Conservation (phyloP, 1,140 invertebrate species). For the Papilio glaucus region DNA sequence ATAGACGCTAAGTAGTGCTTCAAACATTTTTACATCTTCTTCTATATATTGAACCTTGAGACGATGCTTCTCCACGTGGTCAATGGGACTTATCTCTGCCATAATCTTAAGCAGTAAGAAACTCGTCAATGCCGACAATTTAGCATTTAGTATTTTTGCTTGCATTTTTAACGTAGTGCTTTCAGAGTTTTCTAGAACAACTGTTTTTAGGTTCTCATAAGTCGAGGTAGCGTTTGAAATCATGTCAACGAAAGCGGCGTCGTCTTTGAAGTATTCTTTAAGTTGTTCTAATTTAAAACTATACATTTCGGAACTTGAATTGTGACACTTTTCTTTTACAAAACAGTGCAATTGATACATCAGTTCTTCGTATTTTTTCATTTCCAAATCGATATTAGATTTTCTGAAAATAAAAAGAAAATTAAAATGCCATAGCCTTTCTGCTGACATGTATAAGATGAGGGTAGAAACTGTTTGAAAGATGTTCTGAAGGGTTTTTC, state of each 20-base stretch:
- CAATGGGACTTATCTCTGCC: slow-evolving; percentile 83
- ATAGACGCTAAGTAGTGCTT: slow-evolving; percentile 68
- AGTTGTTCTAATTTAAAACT: slow-evolving; percentile 30
- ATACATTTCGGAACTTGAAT: slow-evolving; percentile 31
- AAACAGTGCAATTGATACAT: slow-evolving; percentile 52
- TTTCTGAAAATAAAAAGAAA: slow-evolving; percentile 61
- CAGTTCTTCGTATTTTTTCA: slow-evolving; percentile 63
- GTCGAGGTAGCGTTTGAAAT: slow-evolving; percentile 50
- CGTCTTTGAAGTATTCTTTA: slow-evolving; percentile 51
- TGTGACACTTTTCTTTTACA: slow-evolving; percentile 38
- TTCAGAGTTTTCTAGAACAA: slow-evolving; percentile 12
- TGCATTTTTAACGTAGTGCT: slow-evolving; percentile 36
- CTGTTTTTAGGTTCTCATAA: slow-evolving; percentile 45
- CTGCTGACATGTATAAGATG: too few relatives aligned
- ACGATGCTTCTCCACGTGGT: slow-evolving; percentile 89
- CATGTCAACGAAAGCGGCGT: slow-evolving; percentile 46
- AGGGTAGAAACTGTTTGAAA: too few relatives aligned
- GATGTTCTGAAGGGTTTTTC: too few relatives aligned
- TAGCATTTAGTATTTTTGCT: slow-evolving; percentile 62
- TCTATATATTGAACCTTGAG: slow-evolving; percentile 87
- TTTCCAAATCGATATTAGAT: slow-evolving; percentile 65
- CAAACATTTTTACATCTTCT: slow-evolving; percentile 85
- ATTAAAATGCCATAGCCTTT: too few relatives aligned
- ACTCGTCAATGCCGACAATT: slow-evolving; percentile 79
- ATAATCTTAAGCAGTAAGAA: slow-evolving; percentile 72